A percentile compares a stretch with the other conserved stretches of the same genome.
These are phyloP conservation scores for Pharmacophagus antenor DNA, from an alignment of 2,888 invertebrate species.

Conservation along the genomic window DNA sequence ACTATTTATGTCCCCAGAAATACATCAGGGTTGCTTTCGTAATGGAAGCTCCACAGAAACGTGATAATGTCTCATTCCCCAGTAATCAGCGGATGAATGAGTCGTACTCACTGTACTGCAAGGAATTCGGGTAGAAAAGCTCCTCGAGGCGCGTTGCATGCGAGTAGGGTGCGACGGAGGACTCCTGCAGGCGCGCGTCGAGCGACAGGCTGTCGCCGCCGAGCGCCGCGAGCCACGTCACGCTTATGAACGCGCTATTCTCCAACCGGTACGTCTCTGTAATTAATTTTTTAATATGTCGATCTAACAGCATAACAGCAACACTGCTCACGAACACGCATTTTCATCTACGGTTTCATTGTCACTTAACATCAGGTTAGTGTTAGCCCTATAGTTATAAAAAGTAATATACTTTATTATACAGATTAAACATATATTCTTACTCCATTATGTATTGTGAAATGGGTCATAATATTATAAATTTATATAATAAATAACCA, in stretches of 20 bases:
- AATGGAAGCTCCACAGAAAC: too few relatives aligned
- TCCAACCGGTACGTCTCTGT: slow-evolving; percentile 62
- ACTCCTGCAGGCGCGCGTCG: slow-evolving; percentile 78
- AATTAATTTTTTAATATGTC: slow-evolving; percentile 13
- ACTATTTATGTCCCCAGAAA: too few relatives aligned
- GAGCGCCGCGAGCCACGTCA: slow-evolving; percentile 55
- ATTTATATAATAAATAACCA: too few relatives aligned
- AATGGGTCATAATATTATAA: too few relatives aligned
- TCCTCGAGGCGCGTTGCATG: slow-evolving; percentile 88
- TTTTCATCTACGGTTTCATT: too few relatives aligned
- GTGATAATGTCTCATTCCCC: background rate
- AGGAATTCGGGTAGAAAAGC: slow-evolving; percentile 90
- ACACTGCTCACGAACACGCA: background rate
- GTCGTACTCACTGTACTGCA: slow-evolving; percentile 85
- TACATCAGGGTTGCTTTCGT: too few relatives aligned
- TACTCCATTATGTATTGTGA: too few relatives aligned
- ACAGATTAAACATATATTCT: too few relatives aligned
- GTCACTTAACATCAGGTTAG: too few relatives aligned
- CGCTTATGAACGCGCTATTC: slow-evolving; percentile 72
- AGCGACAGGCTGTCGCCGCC: slow-evolving; percentile 50
- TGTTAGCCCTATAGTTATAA: too few relatives aligned
- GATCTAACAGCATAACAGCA: background rate
- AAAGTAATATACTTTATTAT: too few relatives aligned
- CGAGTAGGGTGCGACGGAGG: slow-evolving; percentile 81
- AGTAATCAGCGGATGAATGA: background rate